Base-by-base conservation (phyloP, 1,140 invertebrate genomes). In the Cardiocondyla obscurior region DNA sequence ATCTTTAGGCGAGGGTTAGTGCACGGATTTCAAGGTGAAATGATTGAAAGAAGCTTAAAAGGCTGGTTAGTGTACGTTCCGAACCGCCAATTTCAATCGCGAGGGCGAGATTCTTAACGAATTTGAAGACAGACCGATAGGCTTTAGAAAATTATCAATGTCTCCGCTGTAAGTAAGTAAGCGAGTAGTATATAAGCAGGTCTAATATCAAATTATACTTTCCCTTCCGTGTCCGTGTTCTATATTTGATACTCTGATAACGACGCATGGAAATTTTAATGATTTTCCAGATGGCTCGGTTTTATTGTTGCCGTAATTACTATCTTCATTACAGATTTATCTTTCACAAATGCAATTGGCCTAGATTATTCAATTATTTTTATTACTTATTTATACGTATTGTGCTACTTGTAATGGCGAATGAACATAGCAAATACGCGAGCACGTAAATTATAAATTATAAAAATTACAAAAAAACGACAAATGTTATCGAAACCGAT, bases 151-250 rank as follows among this genome's bases (percentile, higher is more conserved):
- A n/a, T n/a, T n/a, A n/a, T n/a, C n/a, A n/a, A n/a, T n/a, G n/a
- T n/a, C n/a, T n/a, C 81, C 62, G 74, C 82, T 42, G 62, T 55
- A 53, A n/a, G n/a, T n/a, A n/a, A n/a, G n/a, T 42, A 58, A 57
- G 51, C 19, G 49, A 33, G 39, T 49, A 46, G 10, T 46, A 14
- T 28, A 28, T 42, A 30, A 8, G 28, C 25, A 60, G 19, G 36
- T 70, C 49, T 58, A 42, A 72, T 46, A 8, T 58, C 5, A 81
- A 81, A 81, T 73, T 81, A 58, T 33, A 73, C 42, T 55, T 81
- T 73, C 33, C 16, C 55, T 64, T 39, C 28, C 42, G 2, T 8
- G 28, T 62, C 14, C 19, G 49, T n/a, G n/a, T 76, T 58, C 44
- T 25, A 39, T n/a, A 74, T 42, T 33, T 46, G 39, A 62, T 12